Evolutionary conservation across 64 coral and sea anemone species (phyloP).

Genomic region (Actinia tenebrosa): DNA sequence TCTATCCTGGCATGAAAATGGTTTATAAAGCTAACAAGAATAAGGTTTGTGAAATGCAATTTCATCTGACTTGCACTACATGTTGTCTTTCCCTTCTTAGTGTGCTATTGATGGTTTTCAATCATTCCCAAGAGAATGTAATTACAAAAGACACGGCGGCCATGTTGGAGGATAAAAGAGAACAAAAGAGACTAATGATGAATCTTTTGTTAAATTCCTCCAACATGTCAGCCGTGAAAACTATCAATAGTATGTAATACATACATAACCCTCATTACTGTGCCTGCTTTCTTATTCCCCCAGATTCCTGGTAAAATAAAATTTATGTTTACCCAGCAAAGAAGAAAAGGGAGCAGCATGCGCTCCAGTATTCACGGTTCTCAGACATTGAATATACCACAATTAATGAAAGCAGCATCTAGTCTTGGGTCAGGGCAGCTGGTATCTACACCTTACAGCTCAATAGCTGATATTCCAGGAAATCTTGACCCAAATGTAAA

Average conservation of each 20-base stretch:
- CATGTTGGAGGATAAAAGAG: too few species aligned
- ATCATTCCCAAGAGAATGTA: too few species aligned
- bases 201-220: too few species aligned
- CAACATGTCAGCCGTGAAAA: too few species aligned
- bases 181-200: too few species aligned
- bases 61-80: too few species aligned
- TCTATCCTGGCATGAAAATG: conserved; percentile 61
- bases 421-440: conserved; percentile 8
- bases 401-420: background rate
- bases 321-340: conserved; percentile 61
- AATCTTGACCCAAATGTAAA: conserved; percentile 17
- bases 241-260: too few species aligned
- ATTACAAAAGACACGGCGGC: too few species aligned
- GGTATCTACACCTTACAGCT: conserved; percentile 19
- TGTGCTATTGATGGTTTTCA: too few species aligned
- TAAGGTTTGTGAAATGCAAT: conserved; percentile 18
- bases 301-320: conserved; percentile 49
- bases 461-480: conserved; percentile 26
- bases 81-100: too few species aligned
- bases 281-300: background rate
- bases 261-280: too few species aligned
- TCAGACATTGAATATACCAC: conserved; percentile 21
- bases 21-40: conserved; percentile 50
- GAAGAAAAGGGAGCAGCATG: conserved; percentile 42
- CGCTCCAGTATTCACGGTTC: conserved; percentile 44